Base-by-base conservation (phyloP, 2,888 invertebrate species). In the Celastrina argiolus region DNA sequence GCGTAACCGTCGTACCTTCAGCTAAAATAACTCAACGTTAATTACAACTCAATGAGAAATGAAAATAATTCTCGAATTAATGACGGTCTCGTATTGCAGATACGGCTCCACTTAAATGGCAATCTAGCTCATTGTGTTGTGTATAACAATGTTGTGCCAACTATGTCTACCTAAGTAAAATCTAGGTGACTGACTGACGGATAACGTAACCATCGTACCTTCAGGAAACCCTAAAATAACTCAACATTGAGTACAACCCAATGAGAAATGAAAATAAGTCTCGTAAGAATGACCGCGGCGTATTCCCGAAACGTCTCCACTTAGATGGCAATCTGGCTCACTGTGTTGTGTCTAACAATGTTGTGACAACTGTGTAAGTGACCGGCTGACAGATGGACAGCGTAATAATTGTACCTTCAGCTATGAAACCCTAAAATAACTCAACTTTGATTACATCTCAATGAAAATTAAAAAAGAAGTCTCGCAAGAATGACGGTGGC, bases 271-370 rank as follows among this genome's bases (percentile, higher is more conserved):
- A 14, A 45, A 63, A 64, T 45, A 45, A 64, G 31, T 45, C 64
- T 41, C 31, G n/a, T 14, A 63, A 67, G 67, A 65, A 67, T 66
- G 67, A 69, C 68, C 59, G 59, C 69, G 64, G 65, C 65, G 64
- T 69, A 69, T 72, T 72, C 66, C 71, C 69, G 70, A 71, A 72
- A 72, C 69, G 71, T 66, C 68, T 66, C 67, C 74, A 76, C 79
- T 80, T 78, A 75, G 78, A 78, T 77, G 75, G 77, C 77, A 77
- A 79, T 78, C 77, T 73, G 68, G 69, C 68, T 74, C 66, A 51
- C 69, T 70, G 73, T n/a, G n/a, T n/a, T n/a, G n/a, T n/a, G n/a
- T n/a, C n/a, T n/a, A n/a, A n/a, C n/a, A n/a, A n/a, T n/a, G n/a
- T n/a, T n/a, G n/a, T n/a, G n/a, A n/a, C n/a, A n/a, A n/a, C n/a